phyloP scores from a whole-genome alignment of 2,797 vertebrate genomes.

The Salmo trutta region DNA sequence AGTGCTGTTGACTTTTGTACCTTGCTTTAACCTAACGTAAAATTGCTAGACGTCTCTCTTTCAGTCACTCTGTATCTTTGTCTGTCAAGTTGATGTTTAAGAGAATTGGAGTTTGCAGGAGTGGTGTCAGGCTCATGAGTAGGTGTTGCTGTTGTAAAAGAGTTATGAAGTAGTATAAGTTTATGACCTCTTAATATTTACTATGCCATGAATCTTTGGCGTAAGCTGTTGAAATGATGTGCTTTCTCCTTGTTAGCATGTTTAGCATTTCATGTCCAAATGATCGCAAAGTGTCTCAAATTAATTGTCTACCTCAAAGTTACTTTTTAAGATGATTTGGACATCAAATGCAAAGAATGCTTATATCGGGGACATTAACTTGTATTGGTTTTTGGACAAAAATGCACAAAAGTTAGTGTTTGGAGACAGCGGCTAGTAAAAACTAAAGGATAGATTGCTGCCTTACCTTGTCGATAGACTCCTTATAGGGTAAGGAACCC shows the following conservation, averaged over 20 bases:
- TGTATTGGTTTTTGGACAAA: background rate
- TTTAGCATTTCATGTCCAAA: no score
- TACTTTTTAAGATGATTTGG: no score
- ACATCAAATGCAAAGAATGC: background rate
- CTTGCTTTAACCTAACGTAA: background rate
- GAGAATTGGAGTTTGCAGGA: background rate
- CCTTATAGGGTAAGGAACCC: background rate
- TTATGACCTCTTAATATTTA: background rate
- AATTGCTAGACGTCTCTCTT: background rate
- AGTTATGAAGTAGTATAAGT: background rate
- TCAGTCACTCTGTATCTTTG: background rate
- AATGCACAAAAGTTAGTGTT: background rate
- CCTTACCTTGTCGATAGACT: background rate
- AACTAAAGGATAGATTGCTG: background rate
- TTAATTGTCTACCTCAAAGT: no score
- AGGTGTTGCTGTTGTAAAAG: constrained; percentile 30
- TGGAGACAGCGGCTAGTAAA: background rate
- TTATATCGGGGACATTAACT: background rate
- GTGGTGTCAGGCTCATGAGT: constrained; percentile 2
- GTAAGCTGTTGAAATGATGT: background rate
- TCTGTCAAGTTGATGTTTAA: constrained; percentile 5
- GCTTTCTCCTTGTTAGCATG: background rate
- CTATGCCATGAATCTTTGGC: background rate
- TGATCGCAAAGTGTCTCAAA: no score
- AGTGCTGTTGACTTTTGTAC: background rate